phyloP scores from a whole-genome alignment of 2,888 invertebrate species.

The Aphidius colemani region DNA sequence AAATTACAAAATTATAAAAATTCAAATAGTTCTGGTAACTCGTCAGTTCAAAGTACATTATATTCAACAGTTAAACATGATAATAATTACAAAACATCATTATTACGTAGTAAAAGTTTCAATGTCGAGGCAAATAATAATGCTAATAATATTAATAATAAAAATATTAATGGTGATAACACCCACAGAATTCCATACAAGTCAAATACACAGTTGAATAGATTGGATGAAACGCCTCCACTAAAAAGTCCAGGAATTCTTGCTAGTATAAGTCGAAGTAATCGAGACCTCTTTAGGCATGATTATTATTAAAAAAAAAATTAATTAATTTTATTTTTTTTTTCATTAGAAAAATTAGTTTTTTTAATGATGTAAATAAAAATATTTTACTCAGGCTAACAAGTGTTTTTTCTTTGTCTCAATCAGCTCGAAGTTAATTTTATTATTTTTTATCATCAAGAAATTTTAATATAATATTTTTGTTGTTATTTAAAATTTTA shows the following conservation, averaged over 20 bases:
- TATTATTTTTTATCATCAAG: too few species aligned
- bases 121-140: constrained; percentile 70
- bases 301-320: constrained; percentile 27
- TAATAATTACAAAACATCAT: constrained; percentile 73
- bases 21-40: too few species aligned
- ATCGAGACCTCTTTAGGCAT: constrained; percentile 75
- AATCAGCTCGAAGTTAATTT: too few species aligned
- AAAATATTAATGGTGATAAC: constrained; percentile 47
- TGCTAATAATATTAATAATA: constrained; percentile 48
- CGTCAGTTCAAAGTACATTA: constrained; percentile 41
- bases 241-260: constrained; percentile 86
- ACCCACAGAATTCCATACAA: constrained; percentile 66
- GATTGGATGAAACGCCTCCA: constrained; percentile 72
- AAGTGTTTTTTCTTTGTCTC: too few species aligned
- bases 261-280: constrained; percentile 83
- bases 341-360: not conserved
- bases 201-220: constrained; percentile 77
- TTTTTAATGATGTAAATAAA: not conserved
- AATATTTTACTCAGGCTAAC: not conserved
- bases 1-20: not conserved
- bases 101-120: constrained; percentile 83
- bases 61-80: constrained; percentile 71
- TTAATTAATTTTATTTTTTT: not conserved
- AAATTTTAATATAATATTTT: too few species aligned
- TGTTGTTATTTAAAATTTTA: too few species aligned